Conservation (phyloP, 2,113 vertebrate genomes). For the Camelus bactrianus region DNA sequence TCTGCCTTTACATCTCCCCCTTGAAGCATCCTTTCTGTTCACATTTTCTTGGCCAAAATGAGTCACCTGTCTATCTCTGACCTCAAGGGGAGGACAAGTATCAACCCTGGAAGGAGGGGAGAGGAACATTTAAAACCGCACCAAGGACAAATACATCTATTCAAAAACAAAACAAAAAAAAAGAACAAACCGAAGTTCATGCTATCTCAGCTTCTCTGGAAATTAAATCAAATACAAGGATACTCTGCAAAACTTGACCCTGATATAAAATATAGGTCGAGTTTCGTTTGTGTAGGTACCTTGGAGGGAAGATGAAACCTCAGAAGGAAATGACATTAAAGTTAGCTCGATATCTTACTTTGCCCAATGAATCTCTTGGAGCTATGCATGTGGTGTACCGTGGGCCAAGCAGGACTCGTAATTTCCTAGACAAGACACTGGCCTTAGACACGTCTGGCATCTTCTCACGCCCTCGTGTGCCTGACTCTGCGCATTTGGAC, state of each 20-base stretch:
- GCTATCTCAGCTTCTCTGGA: not conserved
- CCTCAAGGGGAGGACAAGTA: not conserved
- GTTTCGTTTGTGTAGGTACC: not conserved
- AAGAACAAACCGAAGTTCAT: not conserved
- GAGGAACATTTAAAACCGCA: not conserved
- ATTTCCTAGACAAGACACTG: not conserved
- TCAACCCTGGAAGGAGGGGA: not conserved
- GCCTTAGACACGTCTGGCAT: not conserved
- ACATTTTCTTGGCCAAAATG: not conserved
- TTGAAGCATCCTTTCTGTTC: not conserved
- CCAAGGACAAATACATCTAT: not conserved
- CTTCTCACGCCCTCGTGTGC: conserved; percentile 66
- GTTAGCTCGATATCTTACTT: conserved; percentile 1
- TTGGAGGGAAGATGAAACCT: not conserved
- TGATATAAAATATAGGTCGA: not conserved
- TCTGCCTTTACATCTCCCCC: not conserved
- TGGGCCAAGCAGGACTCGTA: not conserved
- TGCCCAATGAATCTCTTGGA: conserved; percentile 34
- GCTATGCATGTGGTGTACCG: not conserved
- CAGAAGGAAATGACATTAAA: not conserved
- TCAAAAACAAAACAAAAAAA: not conserved
- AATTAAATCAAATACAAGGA: not conserved
- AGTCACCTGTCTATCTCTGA: not conserved
- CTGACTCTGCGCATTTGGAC: conserved; percentile 67
- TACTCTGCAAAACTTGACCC: not conserved